phyloP scores from a whole-genome alignment of 2,797 vertebrate species.

The Lepilemur ruficaudatus region DNA sequence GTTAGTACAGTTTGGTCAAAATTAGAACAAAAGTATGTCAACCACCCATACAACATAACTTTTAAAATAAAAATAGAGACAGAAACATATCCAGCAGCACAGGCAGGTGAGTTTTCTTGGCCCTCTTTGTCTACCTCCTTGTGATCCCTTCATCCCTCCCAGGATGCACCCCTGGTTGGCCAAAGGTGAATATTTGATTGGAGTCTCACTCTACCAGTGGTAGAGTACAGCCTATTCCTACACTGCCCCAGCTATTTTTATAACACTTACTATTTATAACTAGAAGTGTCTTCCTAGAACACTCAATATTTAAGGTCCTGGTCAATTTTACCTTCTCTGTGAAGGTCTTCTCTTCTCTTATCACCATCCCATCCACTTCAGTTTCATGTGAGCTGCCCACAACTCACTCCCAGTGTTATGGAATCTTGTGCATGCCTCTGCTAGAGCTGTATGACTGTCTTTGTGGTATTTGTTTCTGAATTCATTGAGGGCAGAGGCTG shows the following conservation, averaged over 20 bases:
- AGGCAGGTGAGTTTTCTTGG: background rate
- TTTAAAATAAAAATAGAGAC: background rate
- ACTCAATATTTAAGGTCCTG: background rate
- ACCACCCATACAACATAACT: background rate
- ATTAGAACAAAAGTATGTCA: background rate
- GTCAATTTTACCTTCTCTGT: background rate
- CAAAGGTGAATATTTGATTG: background rate
- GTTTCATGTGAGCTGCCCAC: background rate
- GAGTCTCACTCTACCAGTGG: background rate
- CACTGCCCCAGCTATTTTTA: background rate
- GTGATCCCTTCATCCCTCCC: accelerated
- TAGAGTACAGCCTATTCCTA: background rate
- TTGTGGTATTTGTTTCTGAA: background rate
- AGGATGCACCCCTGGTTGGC: accelerated
- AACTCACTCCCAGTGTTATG: background rate
- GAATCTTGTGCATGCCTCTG: background rate
- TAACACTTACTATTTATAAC: background rate
- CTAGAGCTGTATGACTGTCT: background rate
- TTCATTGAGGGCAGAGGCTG: background rate
- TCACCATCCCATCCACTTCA: background rate
- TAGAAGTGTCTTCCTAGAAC: background rate
- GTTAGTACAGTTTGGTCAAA: background rate
- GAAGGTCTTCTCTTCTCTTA: background rate
- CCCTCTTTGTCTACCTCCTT: background rate
- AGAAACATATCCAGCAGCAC: background rate